These are phyloP conservation scores for Empidonax traillii DNA, from an alignment of 2,113 vertebrate species.

Conservation along the genomic window DNA sequence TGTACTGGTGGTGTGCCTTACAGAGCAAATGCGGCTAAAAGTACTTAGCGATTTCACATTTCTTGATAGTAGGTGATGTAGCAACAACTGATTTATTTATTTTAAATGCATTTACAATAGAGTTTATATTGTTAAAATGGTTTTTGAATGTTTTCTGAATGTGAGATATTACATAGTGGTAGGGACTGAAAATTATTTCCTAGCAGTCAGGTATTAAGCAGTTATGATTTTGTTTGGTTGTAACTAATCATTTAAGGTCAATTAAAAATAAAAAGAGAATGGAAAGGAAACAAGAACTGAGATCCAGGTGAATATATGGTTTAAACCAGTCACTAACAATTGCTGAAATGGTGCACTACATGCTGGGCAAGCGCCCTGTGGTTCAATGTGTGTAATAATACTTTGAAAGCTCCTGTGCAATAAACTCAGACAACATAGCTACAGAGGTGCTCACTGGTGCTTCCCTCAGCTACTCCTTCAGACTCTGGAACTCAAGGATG, in stretches of 20 bases:
- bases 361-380: background rate
- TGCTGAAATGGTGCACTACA: background rate
- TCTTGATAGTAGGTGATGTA: background rate
- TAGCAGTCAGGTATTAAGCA: background rate
- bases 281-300: background rate
- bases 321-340: background rate
- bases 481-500: background rate
- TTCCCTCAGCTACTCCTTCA: background rate
- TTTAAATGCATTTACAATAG: background rate
- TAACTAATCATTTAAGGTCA: slow-evolving; percentile 6
- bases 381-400: background rate
- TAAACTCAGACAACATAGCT: background rate
- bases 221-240: background rate
- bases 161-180: background rate
- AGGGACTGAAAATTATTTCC: background rate
- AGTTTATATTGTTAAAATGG: background rate
- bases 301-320: background rate
- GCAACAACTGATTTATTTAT: slow-evolving; percentile 39
- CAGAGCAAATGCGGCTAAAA: background rate
- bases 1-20: slow-evolving; percentile 36
- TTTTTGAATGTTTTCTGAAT: background rate
- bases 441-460: background rate
- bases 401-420: background rate
- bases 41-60: background rate
- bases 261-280: background rate